Evolutionary conservation across 2,797 vertebrate genomes (phyloP).

Genomic region (Acanthiza pusilla): DNA sequence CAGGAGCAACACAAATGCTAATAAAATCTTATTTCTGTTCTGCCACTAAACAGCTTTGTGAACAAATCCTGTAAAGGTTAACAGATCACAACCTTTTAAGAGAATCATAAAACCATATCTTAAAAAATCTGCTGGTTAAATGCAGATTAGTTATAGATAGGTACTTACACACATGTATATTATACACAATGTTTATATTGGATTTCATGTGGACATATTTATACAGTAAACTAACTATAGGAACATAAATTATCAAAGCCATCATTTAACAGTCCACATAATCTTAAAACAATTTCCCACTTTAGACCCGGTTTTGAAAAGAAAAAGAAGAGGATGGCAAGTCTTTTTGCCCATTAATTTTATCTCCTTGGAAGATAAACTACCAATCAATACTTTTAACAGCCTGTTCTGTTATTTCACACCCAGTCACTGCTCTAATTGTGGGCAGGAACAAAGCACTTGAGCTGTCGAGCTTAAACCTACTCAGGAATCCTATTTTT

Average conservation of each 20-base stretch:
- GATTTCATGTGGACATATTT: background rate
- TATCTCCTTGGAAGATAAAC: background rate
- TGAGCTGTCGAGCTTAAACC: background rate
- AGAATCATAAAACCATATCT: background rate
- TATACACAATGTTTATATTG: rapidly evolving
- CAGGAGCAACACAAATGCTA: background rate
- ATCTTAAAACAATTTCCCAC: background rate
- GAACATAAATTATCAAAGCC: background rate
- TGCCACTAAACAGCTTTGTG: background rate
- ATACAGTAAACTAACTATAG: background rate
- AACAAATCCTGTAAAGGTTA: background rate
- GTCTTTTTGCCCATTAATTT: background rate
- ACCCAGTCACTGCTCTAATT: background rate
- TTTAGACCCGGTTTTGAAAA: background rate
- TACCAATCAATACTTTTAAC: background rate
- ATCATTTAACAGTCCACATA: background rate
- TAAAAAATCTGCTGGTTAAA: background rate
- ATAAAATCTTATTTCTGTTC: background rate
- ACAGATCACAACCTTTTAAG: background rate
- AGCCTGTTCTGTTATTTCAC: background rate
- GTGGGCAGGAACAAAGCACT: background rate
- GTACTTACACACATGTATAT: too few species aligned
- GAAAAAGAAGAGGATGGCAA: background rate
- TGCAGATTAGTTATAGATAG: background rate
- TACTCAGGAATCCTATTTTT: background rate